Evolutionary conservation across 2,888 invertebrate species (phyloP), one percentile per base, ranked within the genome.

Genomic region (Cheilosia soror): DNA sequence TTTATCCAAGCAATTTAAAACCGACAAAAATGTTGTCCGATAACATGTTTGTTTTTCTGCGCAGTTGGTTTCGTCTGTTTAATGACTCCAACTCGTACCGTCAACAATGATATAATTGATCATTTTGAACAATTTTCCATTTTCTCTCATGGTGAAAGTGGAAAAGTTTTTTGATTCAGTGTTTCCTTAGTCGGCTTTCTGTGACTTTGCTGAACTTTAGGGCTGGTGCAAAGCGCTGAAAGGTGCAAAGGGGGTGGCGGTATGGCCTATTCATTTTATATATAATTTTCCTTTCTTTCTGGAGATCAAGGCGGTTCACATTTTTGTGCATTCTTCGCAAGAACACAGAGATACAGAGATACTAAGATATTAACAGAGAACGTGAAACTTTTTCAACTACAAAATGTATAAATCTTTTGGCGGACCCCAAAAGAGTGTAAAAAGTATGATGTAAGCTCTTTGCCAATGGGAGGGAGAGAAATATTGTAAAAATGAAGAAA

Each of bases 41-140:
- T 79, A 83, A 83, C 83, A 20, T 20, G 20, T 20, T 20, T 31
- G 27, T 20, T 47, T 53, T 47, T 15, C n/a, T 15, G 5, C 40
- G 49, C 40, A n/a, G 25, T 29, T 55, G 4, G 27, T 42, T 78
- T 62, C 9, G 37, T n/a, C 65, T 15, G 53, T 62, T 76, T 76
- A 85, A 85, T 85, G 84, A 76, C 80, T 76, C 81, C 55, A 71
- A 81, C 81, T 76, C 76, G 49, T 62, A 47, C n/a, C 47, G 6
- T 66, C 76, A 85, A 66, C 66, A 76, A 20, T 20, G 58, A 66
- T 72, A 81, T 85, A 85, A 85, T 85, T 85, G 81, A 85, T 85
- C 84, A 81, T 85, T 84, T 71, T 25, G 58, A 69, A 42, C 31
- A 62, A 60, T 71, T 80, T 47, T 25, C 42, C n/a, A 11, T 25